These are phyloP conservation scores for Zoroaster sp. DNA, from an alignment of 53 echinoderm and acorn worm genomes.

Conservation along the genomic window DNA sequence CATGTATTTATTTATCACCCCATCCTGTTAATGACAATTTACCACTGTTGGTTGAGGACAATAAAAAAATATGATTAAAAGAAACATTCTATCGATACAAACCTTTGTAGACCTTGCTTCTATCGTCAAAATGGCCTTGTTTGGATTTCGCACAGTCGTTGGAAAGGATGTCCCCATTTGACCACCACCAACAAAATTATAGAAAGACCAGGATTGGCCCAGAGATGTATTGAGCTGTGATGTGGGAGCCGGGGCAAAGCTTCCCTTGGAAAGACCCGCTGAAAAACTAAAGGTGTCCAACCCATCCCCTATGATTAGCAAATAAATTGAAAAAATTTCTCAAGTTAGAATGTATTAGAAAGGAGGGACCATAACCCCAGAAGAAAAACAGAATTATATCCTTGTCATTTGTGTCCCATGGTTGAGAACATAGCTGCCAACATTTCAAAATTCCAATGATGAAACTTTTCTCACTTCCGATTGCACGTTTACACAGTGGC, in stretches of 20 bases:
- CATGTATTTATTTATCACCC: no score
- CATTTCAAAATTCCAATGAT: background rate
- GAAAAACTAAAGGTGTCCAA: slow-evolving; percentile 96
- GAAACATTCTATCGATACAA: no score
- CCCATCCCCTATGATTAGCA: slow-evolving; percentile 72
- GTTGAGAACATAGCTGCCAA: no score
- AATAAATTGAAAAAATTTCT: background rate
- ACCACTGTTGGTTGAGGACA: no score
- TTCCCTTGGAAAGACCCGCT: slow-evolving; percentile 73
- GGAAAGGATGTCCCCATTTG: slow-evolving; percentile 83
- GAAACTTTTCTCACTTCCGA: no score
- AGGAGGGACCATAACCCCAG: background rate
- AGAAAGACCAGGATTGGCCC: slow-evolving; percentile 97
- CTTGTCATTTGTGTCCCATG: background rate
- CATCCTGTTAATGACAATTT: no score
- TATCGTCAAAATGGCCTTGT: slow-evolving; percentile 96
- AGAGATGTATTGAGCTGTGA: slow-evolving; percentile 73
- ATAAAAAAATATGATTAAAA: no score
- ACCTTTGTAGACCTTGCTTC: slow-evolving; percentile 93
- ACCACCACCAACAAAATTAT: slow-evolving; percentile 96
- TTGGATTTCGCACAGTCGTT: slow-evolving; percentile 92
- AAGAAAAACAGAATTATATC: no score
- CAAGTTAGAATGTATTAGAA: background rate
- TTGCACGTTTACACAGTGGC: no score
- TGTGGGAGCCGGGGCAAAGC: slow-evolving; percentile 69